Evolutionary conservation across 2,113 vertebrate genomes (phyloP).

Genomic region (Sardina pilchardus): DNA sequence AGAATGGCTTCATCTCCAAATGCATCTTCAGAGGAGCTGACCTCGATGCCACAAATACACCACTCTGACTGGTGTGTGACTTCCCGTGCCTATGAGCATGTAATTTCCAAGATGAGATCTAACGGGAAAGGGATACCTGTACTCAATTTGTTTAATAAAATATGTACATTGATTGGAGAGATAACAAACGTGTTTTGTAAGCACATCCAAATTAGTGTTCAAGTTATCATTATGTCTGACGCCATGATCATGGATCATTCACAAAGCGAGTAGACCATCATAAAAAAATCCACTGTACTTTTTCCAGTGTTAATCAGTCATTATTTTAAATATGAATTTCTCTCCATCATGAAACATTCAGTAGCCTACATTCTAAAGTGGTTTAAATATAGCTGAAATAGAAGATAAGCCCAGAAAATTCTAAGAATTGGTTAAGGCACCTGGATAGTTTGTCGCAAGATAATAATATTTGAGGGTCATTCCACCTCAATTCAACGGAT

Average conservation of each 20-base stretch:
- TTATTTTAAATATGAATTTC: not conserved
- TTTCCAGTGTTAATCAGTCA: not conserved
- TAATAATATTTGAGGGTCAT: too few species aligned
- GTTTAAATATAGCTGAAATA: not conserved
- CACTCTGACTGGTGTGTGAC: not conserved
- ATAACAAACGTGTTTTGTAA: too few species aligned
- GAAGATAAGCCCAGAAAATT: not conserved
- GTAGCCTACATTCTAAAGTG: not conserved
- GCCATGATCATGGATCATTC: not conserved
- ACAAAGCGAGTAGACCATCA: not conserved
- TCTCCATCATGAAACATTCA: not conserved
- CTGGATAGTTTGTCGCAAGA: not conserved
- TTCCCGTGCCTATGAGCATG: not conserved
- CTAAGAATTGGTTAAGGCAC: too few species aligned
- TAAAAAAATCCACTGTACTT: not conserved
- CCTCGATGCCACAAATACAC: slow-evolving; percentile 7
- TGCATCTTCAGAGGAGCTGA: slow-evolving; percentile 14
- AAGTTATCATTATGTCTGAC: not conserved
- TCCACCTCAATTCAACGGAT: too few species aligned
- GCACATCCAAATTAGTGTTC: not conserved
- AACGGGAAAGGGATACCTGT: not conserved
- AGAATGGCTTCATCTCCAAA: not conserved
- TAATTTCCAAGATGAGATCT: not conserved
- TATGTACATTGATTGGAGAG: not conserved
- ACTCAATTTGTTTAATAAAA: not conserved